Evolutionary conservation across 2,797 vertebrate species (phyloP).

Genomic region (Bovichtus diacanthus): DNA sequence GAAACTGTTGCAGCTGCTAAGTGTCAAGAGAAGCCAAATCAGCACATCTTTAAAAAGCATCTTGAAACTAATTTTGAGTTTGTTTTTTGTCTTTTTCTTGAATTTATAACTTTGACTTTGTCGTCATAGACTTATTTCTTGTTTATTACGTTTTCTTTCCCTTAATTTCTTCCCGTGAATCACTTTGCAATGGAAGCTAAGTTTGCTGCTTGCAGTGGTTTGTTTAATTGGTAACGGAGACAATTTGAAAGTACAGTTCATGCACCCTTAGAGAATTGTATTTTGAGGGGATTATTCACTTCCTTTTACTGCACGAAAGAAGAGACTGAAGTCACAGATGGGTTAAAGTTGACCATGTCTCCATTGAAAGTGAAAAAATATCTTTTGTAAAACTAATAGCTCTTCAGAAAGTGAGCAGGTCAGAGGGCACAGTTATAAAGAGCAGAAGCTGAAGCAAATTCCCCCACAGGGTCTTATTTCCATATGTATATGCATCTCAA

Average conservation of each 20-base stretch:
- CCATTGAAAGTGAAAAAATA: background rate
- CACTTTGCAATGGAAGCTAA: background rate
- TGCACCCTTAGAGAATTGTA: background rate
- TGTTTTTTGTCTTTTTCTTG: background rate
- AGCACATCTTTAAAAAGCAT: background rate
- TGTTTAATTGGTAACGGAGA: background rate
- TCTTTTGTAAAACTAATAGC: slow-evolving; percentile 5
- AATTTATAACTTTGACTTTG: background rate
- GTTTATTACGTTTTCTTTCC: background rate
- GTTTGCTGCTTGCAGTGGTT: background rate
- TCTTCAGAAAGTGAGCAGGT: background rate
- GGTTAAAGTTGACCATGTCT: background rate
- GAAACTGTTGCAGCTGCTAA: slow-evolving; percentile 15
- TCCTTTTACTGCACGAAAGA: background rate
- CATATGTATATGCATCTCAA: slow-evolving; percentile 59
- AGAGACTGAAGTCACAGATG: background rate
- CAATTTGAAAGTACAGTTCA: background rate
- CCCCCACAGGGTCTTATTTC: slow-evolving; percentile 64
- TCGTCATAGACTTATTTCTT: background rate
- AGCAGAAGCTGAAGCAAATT: slow-evolving; percentile 37
- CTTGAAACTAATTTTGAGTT: too few relatives aligned
- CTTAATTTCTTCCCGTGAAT: background rate
- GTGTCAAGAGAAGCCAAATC: slow-evolving; percentile 2
- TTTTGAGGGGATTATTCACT: background rate
- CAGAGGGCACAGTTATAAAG: background rate